A percentile compares a stretch with the other conserved stretches of the same genome.
These are phyloP conservation scores for Hofmannophila pseudospretella DNA, from an alignment of 2,888 invertebrate species.

Conservation along the genomic window DNA sequence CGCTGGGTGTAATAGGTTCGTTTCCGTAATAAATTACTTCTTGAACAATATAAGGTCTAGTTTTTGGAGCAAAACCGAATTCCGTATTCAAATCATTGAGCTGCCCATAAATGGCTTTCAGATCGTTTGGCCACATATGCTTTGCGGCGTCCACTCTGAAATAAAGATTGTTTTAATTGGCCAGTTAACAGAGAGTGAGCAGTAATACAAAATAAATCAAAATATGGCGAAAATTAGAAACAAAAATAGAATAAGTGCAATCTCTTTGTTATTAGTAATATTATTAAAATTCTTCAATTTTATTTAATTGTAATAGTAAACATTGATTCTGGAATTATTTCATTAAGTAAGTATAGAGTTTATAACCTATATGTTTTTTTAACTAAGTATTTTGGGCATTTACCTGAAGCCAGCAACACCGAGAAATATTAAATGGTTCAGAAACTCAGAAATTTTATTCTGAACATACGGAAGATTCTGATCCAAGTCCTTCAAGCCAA, in stretches of 20 bases:
- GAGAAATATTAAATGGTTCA: constrained; percentile 78
- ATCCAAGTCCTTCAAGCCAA: constrained; percentile 85
- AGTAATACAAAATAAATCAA: no score
- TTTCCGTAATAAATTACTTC: constrained; percentile 83
- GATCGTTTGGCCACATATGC: constrained; percentile 86
- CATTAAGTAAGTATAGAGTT: no score
- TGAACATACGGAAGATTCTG: constrained; percentile 80
- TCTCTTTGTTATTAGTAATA: no score
- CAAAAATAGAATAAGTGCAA: neutral
- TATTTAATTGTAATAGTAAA: no score
- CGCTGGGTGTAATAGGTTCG: constrained; percentile 56
- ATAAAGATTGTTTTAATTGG: neutral
- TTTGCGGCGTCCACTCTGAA: constrained; percentile 87
- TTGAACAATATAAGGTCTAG: constrained; percentile 82
- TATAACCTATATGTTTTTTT: no score
- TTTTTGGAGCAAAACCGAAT: constrained; percentile 78
- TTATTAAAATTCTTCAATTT: no score
- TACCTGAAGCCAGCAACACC: constrained; percentile 80
- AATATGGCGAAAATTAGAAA: neutral
- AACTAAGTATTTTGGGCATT: no score
- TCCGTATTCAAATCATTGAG: constrained; percentile 76
- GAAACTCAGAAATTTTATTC: constrained; percentile 74
- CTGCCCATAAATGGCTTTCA: constrained; percentile 80
- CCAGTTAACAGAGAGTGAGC: neutral
- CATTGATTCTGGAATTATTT: no score